Conservation (phyloP, 2,888 invertebrate genomes). For the Eulithis prunata region DNA sequence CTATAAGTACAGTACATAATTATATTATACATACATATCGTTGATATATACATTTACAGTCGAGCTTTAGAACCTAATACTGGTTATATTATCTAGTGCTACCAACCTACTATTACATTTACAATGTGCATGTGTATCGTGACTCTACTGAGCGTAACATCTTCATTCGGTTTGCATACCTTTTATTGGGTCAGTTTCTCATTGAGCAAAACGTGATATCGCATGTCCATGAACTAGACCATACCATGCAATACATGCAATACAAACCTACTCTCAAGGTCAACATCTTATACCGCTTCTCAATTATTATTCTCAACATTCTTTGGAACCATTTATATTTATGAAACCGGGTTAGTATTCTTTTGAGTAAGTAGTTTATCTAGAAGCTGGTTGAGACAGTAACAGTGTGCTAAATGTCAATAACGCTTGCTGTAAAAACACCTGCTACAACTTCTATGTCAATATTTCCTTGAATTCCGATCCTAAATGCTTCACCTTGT, state of each 20-base stretch:
- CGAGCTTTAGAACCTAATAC: no score
- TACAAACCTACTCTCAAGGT: slow-evolving; percentile 53
- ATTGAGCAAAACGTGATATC: slow-evolving; percentile 42
- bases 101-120: no score
- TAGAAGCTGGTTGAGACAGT: slow-evolving; percentile 12
- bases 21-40: no score
- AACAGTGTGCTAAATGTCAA: slow-evolving; percentile 26
- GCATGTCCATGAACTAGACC: slow-evolving; percentile 48
- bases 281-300: slow-evolving; percentile 48
- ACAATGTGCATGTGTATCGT: slow-evolving; percentile 1
- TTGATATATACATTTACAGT: no score
- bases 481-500: slow-evolving; percentile 16
- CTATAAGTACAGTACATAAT: no score
- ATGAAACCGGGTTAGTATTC: slow-evolving; percentile 18
- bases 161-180: slow-evolving; percentile 41
- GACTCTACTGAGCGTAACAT: slow-evolving; percentile 18
- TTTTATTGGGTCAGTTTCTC: slow-evolving; percentile 37
- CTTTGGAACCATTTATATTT: slow-evolving; percentile 21
- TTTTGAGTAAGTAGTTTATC: slow-evolving; percentile 3
- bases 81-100: no score
- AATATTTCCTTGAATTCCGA: slow-evolving; percentile 31
- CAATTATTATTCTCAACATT: slow-evolving; percentile 21
- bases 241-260: slow-evolving; percentile 40
- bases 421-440: slow-evolving; percentile 23
- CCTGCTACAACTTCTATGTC: slow-evolving; percentile 25